Evolutionary conservation across 2,113 vertebrate species (phyloP).

Genomic region (Neoarius graeffei): DNA sequence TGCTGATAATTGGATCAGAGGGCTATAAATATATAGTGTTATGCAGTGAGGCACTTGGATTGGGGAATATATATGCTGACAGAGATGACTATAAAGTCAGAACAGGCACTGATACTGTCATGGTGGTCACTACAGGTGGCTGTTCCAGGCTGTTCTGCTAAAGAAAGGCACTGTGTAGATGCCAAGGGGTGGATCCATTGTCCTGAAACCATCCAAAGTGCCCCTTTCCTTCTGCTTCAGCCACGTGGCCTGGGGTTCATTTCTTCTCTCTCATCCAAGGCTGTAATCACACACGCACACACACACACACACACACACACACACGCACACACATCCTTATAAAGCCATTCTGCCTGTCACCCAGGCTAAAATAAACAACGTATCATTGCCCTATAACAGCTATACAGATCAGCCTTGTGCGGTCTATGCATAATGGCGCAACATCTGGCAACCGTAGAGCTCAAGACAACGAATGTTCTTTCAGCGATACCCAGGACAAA

Average conservation of each 20-base stretch:
- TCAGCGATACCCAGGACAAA: constrained; percentile 26
- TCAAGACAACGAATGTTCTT: not conserved
- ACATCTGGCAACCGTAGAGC: constrained; percentile 33
- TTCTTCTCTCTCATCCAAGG: constrained; percentile 6
- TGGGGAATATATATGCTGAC: not conserved
- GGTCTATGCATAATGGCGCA: constrained; percentile 12
- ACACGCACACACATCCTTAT: not conserved
- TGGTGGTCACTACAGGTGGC: not conserved
- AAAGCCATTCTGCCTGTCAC: constrained; percentile 4
- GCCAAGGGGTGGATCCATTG: too few species aligned
- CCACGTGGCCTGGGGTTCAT: constrained; percentile 15
- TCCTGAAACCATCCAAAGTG: not conserved
- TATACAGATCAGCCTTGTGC: constrained; percentile 25
- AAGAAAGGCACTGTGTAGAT: not conserved
- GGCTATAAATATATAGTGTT: not conserved
- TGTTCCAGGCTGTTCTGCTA: not conserved
- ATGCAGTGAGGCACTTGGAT: not conserved
- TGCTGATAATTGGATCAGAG: constrained; percentile 35
- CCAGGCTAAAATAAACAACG: constrained; percentile 21
- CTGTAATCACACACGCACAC: constrained; percentile 27
- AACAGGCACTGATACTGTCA: not conserved
- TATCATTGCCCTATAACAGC: constrained; percentile 31
- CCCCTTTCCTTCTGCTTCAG: constrained; percentile 26
- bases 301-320: constrained; percentile 2
- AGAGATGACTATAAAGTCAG: not conserved